A percentile compares a stretch with the other conserved stretches of the same genome.
Conservation (phyloP, 2,113 vertebrate genomes). For the Mystacornis crossleyi region DNA sequence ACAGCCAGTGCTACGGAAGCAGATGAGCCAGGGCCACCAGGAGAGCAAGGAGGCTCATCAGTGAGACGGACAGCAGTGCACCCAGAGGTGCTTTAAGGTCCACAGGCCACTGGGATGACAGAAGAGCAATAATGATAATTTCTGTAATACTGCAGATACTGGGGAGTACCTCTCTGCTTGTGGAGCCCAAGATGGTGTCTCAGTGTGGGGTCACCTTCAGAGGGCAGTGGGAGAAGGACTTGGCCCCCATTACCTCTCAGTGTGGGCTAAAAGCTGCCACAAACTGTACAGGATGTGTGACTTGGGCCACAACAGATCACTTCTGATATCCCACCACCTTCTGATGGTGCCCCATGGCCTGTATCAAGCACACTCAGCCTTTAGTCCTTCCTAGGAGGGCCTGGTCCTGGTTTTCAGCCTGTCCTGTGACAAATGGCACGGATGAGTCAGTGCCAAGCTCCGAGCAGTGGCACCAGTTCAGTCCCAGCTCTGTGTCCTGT, state of each 20-base stretch:
- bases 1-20: not conserved
- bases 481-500: not conserved
- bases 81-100: not conserved
- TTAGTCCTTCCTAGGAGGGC: not conserved
- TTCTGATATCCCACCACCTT: not conserved
- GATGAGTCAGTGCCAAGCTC: accelerated
- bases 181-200: not conserved
- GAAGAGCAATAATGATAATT: not conserved
- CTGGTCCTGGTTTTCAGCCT: not conserved
- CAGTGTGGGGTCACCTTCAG: not conserved
- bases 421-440: not conserved
- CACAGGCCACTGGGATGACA: accelerated
- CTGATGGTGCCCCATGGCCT: not conserved
- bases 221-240: not conserved
- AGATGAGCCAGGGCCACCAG: not conserved
- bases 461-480: not conserved
- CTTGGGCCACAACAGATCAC: accelerated
- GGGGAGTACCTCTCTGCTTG: not conserved
- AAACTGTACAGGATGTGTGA: not conserved
- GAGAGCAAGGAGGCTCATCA: not conserved
- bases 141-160: not conserved
- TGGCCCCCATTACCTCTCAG: not conserved
- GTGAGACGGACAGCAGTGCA: not conserved
- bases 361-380: not conserved
- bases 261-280: not conserved